A percentile compares a stretch with the other conserved stretches of the same genome.
Conservation (phyloP, 2,113 vertebrate species). For the Leucopsar rothschildi region DNA sequence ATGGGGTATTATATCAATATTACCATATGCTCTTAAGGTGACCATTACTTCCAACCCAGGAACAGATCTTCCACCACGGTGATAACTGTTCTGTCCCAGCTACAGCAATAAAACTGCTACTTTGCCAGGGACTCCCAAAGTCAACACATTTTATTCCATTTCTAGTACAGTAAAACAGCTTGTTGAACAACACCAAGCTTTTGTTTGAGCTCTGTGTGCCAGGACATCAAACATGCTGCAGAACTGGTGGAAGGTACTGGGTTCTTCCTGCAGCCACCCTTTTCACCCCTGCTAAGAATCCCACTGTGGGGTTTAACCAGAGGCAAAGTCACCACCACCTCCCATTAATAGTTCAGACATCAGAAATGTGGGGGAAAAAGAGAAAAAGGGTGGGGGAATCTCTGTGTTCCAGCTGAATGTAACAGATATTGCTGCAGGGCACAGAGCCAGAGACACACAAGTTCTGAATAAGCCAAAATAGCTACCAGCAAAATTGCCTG, state of each 20-base stretch:
- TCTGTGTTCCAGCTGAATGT: neutral
- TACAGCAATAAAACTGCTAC: neutral
- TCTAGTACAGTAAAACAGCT: neutral
- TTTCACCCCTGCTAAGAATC: neutral
- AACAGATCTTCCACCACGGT: neutral
- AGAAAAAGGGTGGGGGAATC: neutral
- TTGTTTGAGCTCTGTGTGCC: neutral
- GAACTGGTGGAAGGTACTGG: neutral
- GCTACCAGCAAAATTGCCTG: neutral
- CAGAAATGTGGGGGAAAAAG: fast-evolving
- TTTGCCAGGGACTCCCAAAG: neutral
- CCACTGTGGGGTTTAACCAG: neutral
- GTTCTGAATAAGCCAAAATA: neutral
- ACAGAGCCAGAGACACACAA: neutral
- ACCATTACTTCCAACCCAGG: neutral
- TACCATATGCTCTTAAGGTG: neutral
- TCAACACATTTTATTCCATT: neutral
- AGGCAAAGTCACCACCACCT: neutral
- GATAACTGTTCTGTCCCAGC: neutral
- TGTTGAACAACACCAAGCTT: neutral
- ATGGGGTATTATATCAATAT: neutral
- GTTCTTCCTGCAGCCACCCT: neutral
- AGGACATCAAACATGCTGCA: neutral
- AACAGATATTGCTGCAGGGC: neutral
- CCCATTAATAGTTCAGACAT: neutral